phyloP scores from a whole-genome alignment of 2,797 vertebrate species.

The Tiaroga cobitis region DNA sequence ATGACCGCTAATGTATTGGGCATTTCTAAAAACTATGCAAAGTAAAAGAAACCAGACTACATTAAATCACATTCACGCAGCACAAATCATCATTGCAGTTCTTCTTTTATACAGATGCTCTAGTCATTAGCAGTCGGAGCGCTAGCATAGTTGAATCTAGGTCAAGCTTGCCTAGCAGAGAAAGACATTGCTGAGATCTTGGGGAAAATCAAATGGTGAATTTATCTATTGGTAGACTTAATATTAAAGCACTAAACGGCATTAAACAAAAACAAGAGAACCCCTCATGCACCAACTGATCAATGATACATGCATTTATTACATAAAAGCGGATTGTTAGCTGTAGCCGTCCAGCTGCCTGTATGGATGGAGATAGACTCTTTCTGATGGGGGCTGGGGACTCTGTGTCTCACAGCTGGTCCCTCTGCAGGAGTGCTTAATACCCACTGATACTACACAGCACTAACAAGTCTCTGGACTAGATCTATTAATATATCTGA shows the following conservation, averaged over 20 bases:
- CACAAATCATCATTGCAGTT: background rate
- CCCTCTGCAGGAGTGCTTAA: conserved; percentile 39
- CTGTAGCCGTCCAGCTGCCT: background rate
- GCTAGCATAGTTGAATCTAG: conserved; percentile 51
- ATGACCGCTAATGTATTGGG: background rate
- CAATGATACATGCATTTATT: conserved; percentile 7
- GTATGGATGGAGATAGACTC: background rate
- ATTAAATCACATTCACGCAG: background rate
- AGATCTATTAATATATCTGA: background rate
- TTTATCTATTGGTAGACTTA: conserved; percentile 17
- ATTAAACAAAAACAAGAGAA: background rate
- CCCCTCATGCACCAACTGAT: background rate
- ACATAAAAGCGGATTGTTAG: background rate
- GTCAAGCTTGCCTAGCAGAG: conserved; percentile 44
- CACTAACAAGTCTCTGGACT: conserved; percentile 25
- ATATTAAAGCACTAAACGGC: conserved; percentile 10
- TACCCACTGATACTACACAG: conserved; percentile 44
- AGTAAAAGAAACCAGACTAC: background rate
- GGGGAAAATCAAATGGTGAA: conserved; percentile 12
- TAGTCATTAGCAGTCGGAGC: conserved; percentile 36
- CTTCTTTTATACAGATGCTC: conserved; percentile 40
- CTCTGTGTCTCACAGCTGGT: conserved; percentile 49
- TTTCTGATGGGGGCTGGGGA: conserved; percentile 37
- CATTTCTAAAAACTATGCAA: background rate
- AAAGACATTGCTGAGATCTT: conserved; percentile 35